Percentiles rank a stretch among this genome's conserved stretches.
These are phyloP conservation scores for Micrasema minimum DNA, from an alignment of 1,140 invertebrate species.

Conservation along the genomic window DNA sequence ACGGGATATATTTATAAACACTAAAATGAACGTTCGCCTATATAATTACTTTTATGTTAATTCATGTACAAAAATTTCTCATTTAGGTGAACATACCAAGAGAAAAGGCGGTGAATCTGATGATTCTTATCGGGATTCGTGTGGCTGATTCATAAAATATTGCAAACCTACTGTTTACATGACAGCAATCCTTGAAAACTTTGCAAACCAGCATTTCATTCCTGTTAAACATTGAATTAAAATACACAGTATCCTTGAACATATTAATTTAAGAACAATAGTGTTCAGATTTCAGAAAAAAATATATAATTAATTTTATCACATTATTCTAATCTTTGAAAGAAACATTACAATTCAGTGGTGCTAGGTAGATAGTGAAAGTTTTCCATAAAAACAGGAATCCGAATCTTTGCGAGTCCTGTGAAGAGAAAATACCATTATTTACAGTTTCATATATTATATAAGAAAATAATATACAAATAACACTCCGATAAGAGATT, in stretches of 20 bases:
- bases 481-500: too few relatives aligned
- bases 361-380: too few relatives aligned
- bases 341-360: too few relatives aligned
- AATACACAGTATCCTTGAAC: too few relatives aligned
- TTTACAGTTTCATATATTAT: too few relatives aligned
- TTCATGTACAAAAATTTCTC: not conserved
- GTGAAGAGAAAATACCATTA: slow-evolving; percentile 55
- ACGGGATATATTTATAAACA: slow-evolving; percentile 12
- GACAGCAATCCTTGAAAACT: too few relatives aligned
- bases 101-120: slow-evolving; percentile 23
- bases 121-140: not conserved
- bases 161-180: not conserved
- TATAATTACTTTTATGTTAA: not conserved
- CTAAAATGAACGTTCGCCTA: slow-evolving; percentile 2
- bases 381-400: too few relatives aligned
- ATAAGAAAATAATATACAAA: too few relatives aligned
- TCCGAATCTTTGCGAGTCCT: slow-evolving; percentile 67
- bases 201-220: too few relatives aligned
- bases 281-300: too few relatives aligned
- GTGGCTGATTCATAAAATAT: slow-evolving; percentile 1
- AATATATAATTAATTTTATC: not conserved
- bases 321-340: not conserved
- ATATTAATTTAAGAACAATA: too few relatives aligned
- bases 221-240: too few relatives aligned
- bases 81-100: not conserved